These are phyloP conservation scores for Drosophila nikananu DNA, from an alignment of 1,140 invertebrate species.

Conservation along the genomic window DNA sequence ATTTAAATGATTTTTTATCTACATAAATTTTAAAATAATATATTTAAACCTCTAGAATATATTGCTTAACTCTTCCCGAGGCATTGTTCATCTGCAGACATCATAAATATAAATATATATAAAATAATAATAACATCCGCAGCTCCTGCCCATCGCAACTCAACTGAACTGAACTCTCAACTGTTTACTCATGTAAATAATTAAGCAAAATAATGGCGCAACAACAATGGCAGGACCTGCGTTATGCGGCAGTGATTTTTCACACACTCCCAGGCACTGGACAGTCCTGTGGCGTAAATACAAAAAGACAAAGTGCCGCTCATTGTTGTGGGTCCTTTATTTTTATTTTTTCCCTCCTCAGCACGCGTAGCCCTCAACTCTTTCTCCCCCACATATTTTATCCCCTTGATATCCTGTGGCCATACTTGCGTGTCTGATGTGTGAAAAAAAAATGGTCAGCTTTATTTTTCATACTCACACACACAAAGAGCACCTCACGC, in stretches of 20 bases:
- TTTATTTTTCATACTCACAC: slow-evolving; percentile 62
- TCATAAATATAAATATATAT: slow-evolving; percentile 13
- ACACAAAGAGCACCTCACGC: slow-evolving; percentile 26
- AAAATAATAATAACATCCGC: slow-evolving; percentile 20
- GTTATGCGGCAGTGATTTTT: slow-evolving; percentile 72
- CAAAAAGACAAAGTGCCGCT: slow-evolving; percentile 71
- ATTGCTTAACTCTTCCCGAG: background rate
- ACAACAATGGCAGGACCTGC: slow-evolving; percentile 53
- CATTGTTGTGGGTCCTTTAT: slow-evolving; percentile 67
- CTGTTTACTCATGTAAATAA: slow-evolving; percentile 83
- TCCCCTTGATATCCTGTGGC: slow-evolving; percentile 1
- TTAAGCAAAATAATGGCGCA: slow-evolving; percentile 76
- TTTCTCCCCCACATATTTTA: slow-evolving; percentile 4
- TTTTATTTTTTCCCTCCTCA: slow-evolving; percentile 27
- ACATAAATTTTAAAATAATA: background rate
- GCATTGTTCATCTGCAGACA: slow-evolving; percentile 13
- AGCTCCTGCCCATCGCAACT: slow-evolving; percentile 15
- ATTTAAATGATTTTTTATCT: no score
- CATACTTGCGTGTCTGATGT: slow-evolving; percentile 51
- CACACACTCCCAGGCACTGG: slow-evolving; percentile 33
- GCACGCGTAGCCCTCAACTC: slow-evolving; percentile 43
- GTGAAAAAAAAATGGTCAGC: slow-evolving; percentile 69
- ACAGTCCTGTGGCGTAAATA: slow-evolving; percentile 31
- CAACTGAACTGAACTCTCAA: slow-evolving; percentile 62
- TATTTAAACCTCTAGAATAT: background rate